Evolutionary conservation across 2,797 vertebrate species (phyloP), one percentile per base, ranked within the genome.

Genomic region (Sciurus vulgaris): DNA sequence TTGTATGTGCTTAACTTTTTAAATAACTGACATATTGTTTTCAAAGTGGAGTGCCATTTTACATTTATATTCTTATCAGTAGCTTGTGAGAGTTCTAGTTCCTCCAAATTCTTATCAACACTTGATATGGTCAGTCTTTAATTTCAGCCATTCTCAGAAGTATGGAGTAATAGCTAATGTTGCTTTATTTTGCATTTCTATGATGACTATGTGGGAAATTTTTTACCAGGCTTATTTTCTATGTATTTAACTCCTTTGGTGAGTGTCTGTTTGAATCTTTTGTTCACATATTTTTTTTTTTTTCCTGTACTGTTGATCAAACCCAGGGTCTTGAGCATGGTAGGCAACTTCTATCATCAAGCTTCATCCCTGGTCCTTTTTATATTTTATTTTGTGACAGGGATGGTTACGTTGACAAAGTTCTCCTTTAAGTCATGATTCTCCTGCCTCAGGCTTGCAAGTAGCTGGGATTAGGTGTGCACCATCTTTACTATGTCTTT

Each of bases 31-130:
- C 5, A 15, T 7, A 47, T 13, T 63, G 11, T 88, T 92, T 73
- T 85, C 44, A 91, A 90, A 63, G 7, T 15, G 3, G 9, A 67
- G 5, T 79, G 14, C 4, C 20, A 85, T 67, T 73, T 70, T 63
- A 96, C 28, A 69, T 85, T 93, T 92, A 92, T 10, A 56, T 61
- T 78, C 18, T 8, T 61, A 12, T 41, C 4, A n/a, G 10, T 28
- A 51, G 5, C 1, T 1, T 28, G 5, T 87, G 33, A 87, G 95
- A 89, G 70, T 96, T 97, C 90, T 79, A 97, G 77, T 96, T 94
- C 72, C 95, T 97, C 91, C 87, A 94, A 97, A 94, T 35, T 20
- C 26, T 87, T 86, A 94, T 61, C 20, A 38, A 85, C 94, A 86
- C 14, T 96, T 95, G 61, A 38, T 67, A n/a, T 86, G 96, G 47